These are phyloP conservation scores for Hippocampus mohnikei DNA, from an alignment of 2,113 vertebrate genomes.

Conservation along the genomic window DNA sequence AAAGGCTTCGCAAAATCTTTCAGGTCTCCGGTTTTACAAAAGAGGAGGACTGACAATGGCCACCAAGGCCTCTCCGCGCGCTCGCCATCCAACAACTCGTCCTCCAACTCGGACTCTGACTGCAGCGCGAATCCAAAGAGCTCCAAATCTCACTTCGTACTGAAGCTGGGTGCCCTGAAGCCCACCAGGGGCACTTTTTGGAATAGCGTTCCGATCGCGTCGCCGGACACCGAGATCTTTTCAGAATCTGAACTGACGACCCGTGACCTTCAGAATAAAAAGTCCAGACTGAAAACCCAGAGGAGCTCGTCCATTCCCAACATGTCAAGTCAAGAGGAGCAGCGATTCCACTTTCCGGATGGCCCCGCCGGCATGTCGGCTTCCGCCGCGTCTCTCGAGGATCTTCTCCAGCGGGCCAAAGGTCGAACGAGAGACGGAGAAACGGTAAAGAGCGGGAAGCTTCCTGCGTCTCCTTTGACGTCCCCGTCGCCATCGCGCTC, in stretches of 20 bases:
- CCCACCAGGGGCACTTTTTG: conserved; percentile 45
- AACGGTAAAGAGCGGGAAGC: conserved; percentile 20
- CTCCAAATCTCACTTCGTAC: conserved; percentile 40
- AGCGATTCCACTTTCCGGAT: neutral
- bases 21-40: conserved; percentile 51
- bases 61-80: conserved; percentile 12
- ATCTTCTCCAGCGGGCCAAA: conserved; percentile 61
- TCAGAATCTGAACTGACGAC: conserved; percentile 55
- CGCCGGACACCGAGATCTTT: conserved; percentile 37
- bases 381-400: conserved; percentile 41
- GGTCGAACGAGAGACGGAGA: conserved; percentile 41
- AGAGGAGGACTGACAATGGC: conserved; percentile 39
- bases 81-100: conserved; percentile 22
- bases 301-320: conserved; percentile 59
- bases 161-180: conserved; percentile 57
- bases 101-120: conserved; percentile 53
- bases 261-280: conserved; percentile 22
- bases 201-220: conserved; percentile 15
- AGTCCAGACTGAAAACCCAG: conserved; percentile 41
- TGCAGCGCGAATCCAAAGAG: conserved; percentile 10
- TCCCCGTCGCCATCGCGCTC: conserved; percentile 37
- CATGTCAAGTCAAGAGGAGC: conserved; percentile 9
- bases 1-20: conserved; percentile 42
- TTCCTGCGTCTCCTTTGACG: conserved; percentile 14
- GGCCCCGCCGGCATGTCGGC: neutral